These are phyloP conservation scores for Tachuris rubrigastra DNA, from an alignment of 2,113 vertebrate species.

Conservation along the genomic window DNA sequence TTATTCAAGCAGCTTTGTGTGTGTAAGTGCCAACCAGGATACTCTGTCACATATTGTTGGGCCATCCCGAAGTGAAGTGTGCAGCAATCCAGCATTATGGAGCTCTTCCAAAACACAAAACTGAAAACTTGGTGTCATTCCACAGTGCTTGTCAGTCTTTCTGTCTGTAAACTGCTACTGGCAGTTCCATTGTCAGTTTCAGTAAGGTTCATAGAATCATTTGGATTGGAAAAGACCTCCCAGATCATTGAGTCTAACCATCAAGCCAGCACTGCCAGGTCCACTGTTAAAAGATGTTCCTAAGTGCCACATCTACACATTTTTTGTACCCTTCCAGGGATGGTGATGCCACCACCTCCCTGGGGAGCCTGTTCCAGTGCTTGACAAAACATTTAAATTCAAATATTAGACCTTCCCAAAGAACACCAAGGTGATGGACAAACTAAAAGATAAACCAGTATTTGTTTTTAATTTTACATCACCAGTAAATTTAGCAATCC, in stretches of 20 bases:
- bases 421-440: not conserved
- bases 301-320: not conserved
- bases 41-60: not conserved
- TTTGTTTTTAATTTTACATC: not conserved
- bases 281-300: not conserved
- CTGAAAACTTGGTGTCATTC: not conserved
- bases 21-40: not conserved
- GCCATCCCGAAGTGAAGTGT: not conserved
- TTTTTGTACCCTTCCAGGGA: not conserved
- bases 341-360: not conserved
- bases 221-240: not conserved
- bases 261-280: not conserved
- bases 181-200: not conserved
- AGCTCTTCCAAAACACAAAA: not conserved
- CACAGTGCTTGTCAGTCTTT: not conserved
- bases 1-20: not conserved
- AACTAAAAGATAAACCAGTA: not conserved
- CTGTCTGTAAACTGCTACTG: not conserved
- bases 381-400: not conserved
- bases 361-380: not conserved
- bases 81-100: not conserved
- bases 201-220: not conserved
- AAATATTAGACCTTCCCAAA: constrained; percentile 3
- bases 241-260: not conserved
- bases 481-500: not conserved